Base-by-base conservation (phyloP, 2,113 vertebrate genomes). In the Chunga burmeisteri region DNA sequence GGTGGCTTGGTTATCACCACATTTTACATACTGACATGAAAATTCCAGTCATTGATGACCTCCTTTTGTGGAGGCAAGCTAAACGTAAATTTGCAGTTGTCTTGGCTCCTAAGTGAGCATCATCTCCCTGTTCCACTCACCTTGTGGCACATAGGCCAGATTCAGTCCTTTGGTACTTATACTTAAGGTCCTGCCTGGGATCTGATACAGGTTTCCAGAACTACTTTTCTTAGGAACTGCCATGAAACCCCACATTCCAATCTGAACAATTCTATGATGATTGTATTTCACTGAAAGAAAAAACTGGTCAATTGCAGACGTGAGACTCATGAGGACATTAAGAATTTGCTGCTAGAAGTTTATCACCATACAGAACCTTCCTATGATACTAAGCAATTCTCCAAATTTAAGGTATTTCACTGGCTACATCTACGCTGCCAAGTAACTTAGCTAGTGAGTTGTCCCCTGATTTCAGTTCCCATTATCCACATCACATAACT, bases 341-440 rank as follows among this genome's bases (percentile, higher is more conserved):
- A 62, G 32, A 63, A 86, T 53, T 77, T 73, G 6, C 21, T 91
- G 23, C 19, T 72, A 52, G 11, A 55, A 78, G 79, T 89, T 44
- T 52, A 38, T 61, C 30, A 55, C 14, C 30, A 25, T 75, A 59
- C 23, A 72, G 70, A 88, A 71, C 11, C 14, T 88, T 88, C 23
- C 30, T 52, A 11, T 29, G 23, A 68, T 34, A 44, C 12, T 29
- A 75, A 38, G 16, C 5, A 80, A 8, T 40, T 72, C 7, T 65
- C 20, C 46, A 44, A 58, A 86, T 88, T 72, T 75, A 40, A 61
- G 16, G 68, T 8, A 66, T 90, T 92, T 66, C 42, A 56, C 49
- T 46, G 44, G 2, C 23, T 79, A 6, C 13, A 3, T 61, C 73
- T 79, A 7, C 0, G 0, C 38, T 68, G 18, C 40, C n/a, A 86